Conservation (phyloP, 2,888 invertebrate genomes). For the Stegana nigrithorax region DNA sequence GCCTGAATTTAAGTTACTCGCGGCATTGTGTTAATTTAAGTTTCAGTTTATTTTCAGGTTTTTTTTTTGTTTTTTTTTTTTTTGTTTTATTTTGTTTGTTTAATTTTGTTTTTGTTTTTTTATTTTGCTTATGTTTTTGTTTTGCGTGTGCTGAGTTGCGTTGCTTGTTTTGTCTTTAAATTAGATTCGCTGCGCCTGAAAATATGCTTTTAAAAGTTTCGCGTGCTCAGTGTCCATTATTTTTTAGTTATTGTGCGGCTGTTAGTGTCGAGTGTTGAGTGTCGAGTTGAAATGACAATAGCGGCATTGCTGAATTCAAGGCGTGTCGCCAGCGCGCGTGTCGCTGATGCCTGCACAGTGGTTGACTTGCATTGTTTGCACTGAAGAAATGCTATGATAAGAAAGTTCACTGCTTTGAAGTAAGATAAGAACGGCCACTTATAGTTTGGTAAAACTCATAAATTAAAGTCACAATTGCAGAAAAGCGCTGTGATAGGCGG, state of each 20-base stretch:
- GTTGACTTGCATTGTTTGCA: too few relatives aligned
- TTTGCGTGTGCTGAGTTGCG: constrained; percentile 3
- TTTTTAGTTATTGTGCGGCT: not conserved
- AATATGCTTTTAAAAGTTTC: constrained; percentile 27
- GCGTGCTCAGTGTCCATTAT: constrained; percentile 21
- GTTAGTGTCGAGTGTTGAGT: not conserved
- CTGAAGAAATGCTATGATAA: too few relatives aligned
- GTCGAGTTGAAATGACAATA: too few relatives aligned
- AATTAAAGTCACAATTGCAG: too few relatives aligned
- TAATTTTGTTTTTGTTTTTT: constrained; percentile 28
- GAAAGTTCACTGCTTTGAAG: too few relatives aligned
- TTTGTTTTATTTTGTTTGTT: not conserved
- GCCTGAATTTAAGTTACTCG: not conserved
- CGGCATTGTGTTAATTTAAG: too few relatives aligned
- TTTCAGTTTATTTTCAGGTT: not conserved
- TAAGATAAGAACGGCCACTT: too few relatives aligned
- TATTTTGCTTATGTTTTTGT: constrained; percentile 39
- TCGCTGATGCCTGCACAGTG: too few relatives aligned
- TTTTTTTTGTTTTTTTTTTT: not conserved
- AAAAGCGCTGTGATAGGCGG: too few relatives aligned
- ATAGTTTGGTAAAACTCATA: too few relatives aligned
- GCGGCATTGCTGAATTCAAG: too few relatives aligned
- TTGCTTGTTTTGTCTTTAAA: constrained; percentile 22
- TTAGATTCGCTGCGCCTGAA: constrained; percentile 35
- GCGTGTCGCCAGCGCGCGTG: too few relatives aligned